Evolutionary conservation across 2,113 vertebrate species (phyloP), one percentile per base, ranked within the genome.

Genomic region (Bungarus multicinctus): DNA sequence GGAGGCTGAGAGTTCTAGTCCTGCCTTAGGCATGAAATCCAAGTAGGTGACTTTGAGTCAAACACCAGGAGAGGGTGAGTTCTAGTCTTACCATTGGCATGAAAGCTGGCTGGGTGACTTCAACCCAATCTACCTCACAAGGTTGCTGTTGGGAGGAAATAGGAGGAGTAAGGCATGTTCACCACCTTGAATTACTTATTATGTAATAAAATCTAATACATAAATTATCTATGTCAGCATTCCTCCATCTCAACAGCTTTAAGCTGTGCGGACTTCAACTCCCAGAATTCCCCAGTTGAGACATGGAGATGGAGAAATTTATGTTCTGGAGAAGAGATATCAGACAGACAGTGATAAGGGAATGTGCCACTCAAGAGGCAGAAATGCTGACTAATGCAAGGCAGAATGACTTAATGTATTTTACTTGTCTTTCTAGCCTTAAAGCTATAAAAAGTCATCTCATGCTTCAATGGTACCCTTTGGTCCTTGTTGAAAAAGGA

Each of bases 351-450:
- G 34, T 0, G 7, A 43, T 43, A 93, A 39, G 57, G 52, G 91
- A 89, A n/a, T 94, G 69, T 20, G 92, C 6, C 12, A 43, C 45
- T 90, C 43, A 91, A 47, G 94, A 96, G 95, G 81, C 58, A 94
- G 92, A 92, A 91, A 95, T 95, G 91, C 96, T 94, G 95, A 94
- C 87, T 93, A 94, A 90, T 91, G 93, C 91, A 89, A 94, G 91
- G 81, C 93, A 93, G 87, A 90, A 85, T 14, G 87, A 92, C 89
- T 87, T 93, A 90, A 95, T 97, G 96, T 94, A 89, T 95, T 95
- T 96, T 94, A 90, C 95, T 93, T 96, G 89, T 95, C 95, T 97
- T 95, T 95, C 96, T 97, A 94, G 96, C 92, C 94, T 92, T 69
- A 47, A 91, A 93, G 89, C 95, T 95, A 92, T 95, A 93, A 97